phyloP scores from a whole-genome alignment of 2,113 vertebrate genomes.

The Xiphophorus maculatus region DNA sequence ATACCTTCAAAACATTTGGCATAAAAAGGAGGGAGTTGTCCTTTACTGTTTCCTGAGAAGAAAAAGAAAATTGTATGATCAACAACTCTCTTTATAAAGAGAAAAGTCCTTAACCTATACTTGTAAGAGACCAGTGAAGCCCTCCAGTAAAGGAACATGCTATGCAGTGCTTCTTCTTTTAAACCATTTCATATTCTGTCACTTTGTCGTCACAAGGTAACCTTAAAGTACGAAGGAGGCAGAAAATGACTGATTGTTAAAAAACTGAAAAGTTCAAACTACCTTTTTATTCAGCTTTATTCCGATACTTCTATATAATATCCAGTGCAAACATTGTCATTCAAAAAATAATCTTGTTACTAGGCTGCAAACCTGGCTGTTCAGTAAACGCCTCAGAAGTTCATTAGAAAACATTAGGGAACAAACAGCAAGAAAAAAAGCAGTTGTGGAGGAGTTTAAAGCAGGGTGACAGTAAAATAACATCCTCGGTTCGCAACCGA shows the following conservation, averaged over 20 bases:
- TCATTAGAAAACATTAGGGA: background rate
- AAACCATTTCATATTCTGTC: background rate
- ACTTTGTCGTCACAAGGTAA: background rate
- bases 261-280: no score
- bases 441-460: background rate
- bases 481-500: no score
- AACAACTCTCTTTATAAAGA: conserved; percentile 4
- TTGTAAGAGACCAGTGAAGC: background rate
- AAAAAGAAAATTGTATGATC: conserved; percentile 22
- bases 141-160: background rate
- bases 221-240: no score
- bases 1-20: conserved; percentile 99
- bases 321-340: no score
- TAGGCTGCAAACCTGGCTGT: background rate
- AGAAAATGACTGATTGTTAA: no score
- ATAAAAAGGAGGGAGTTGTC: conserved; percentile 99
- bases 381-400: background rate
- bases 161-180: background rate
- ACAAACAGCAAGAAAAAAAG: background rate
- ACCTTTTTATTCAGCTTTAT: no score
- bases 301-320: no score
- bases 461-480: background rate
- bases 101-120: background rate
- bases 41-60: conserved; percentile 92
- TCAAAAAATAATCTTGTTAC: no score